Conservation (phyloP, 2,888 invertebrate genomes). For the Agrotis clavis region DNA sequence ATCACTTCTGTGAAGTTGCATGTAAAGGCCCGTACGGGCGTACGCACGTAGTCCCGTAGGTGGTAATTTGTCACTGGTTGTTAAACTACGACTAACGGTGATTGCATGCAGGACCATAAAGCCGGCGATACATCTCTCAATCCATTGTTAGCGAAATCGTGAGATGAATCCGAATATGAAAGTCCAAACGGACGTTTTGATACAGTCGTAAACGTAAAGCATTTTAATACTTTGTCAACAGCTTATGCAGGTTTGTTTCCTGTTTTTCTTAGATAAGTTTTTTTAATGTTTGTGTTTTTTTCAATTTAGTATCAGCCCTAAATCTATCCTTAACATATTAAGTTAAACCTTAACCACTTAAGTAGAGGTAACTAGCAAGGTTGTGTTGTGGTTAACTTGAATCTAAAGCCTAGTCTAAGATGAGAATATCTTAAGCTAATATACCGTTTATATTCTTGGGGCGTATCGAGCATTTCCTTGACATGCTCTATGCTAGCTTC, state of each 20-base stretch:
- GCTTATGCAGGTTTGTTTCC: too few species aligned
- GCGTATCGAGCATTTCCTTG: constrained; percentile 63
- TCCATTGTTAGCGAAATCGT: constrained; percentile 47
- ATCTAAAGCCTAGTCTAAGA: constrained; percentile 59
- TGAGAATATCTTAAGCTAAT: constrained; percentile 65
- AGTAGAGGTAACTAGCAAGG: constrained; percentile 50
- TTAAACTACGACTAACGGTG: constrained; percentile 38
- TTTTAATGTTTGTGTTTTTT: not conserved
- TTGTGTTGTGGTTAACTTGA: constrained; percentile 54
- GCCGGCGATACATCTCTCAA: constrained; percentile 34
- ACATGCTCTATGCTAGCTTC: constrained; percentile 60
- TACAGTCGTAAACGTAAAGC: constrained; percentile 3
- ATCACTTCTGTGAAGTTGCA: not conserved
- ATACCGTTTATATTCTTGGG: constrained; percentile 63
- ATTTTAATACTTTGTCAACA: constrained; percentile 1
- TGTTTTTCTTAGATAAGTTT: not conserved
- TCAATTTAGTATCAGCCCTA: constrained; percentile 8
- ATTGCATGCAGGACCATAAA: constrained; percentile 36
- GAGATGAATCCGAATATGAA: constrained; percentile 34
- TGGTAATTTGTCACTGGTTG: constrained; percentile 36
- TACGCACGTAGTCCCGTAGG: not conserved
- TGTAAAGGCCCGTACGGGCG: not conserved
- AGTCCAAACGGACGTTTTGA: constrained; percentile 27
- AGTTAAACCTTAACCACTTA: constrained; percentile 42
- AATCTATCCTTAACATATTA: constrained; percentile 43